A percentile compares a stretch with the other conserved stretches of the same genome.
phyloP scores from a whole-genome alignment of 2,797 vertebrate genomes.

The Zenarchopterus dispar region DNA sequence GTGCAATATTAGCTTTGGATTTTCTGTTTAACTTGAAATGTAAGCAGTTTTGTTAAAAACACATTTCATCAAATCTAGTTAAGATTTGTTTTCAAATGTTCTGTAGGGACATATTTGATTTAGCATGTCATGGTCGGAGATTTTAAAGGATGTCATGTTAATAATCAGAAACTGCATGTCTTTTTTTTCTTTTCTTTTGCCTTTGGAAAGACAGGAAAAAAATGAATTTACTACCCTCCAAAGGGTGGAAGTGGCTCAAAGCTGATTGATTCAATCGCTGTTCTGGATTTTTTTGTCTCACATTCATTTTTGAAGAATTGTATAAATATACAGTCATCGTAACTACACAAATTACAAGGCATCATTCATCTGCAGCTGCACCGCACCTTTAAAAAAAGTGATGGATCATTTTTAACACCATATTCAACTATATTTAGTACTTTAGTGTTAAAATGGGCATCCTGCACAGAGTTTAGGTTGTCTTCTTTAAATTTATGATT shows the following conservation, averaged over 20 bases:
- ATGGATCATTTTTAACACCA: constrained; percentile 8
- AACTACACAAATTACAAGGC: neutral
- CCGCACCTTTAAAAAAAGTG: neutral
- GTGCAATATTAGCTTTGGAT: too few species aligned
- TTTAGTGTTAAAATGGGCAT: neutral
- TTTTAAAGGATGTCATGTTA: neutral
- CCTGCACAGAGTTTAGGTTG: neutral
- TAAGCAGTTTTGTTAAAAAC: too few species aligned
- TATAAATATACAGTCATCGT: neutral
- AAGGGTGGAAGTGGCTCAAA: neutral
- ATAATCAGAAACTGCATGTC: neutral
- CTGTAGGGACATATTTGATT: neutral
- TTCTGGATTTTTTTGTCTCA: too few species aligned
- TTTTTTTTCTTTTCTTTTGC: too few species aligned
- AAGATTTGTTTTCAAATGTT: neutral
- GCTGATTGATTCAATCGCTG: too few species aligned
- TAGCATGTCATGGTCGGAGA: neutral
- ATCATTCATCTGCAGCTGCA: neutral
- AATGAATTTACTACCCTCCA: neutral
- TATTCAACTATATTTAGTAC: constrained; percentile 2
- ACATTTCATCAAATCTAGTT: neutral
- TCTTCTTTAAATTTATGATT: neutral
- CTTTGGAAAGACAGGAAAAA: too few species aligned
- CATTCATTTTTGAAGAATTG: too few species aligned
- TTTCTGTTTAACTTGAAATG: too few species aligned